phyloP scores from a whole-genome alignment of 2,797 vertebrate genomes.

The Prunella strophiata region DNA sequence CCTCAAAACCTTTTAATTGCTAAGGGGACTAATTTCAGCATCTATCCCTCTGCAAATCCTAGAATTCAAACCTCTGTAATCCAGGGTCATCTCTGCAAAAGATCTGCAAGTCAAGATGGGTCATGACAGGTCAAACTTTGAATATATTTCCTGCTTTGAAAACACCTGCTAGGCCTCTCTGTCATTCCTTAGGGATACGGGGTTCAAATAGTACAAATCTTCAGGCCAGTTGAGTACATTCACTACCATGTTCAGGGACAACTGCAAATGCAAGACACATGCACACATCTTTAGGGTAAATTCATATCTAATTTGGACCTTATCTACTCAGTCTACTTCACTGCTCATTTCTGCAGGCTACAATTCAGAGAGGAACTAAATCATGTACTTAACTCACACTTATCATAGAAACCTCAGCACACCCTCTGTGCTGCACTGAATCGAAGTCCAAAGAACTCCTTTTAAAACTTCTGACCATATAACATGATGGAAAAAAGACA shows the following conservation, averaged over 20 bases:
- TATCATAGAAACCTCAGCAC: neutral
- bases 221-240: neutral
- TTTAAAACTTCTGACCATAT: neutral
- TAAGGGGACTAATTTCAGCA: neutral
- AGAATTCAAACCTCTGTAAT: neutral
- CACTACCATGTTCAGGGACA: neutral
- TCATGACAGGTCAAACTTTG: neutral
- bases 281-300: neutral
- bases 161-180: neutral
- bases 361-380: neutral
- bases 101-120: neutral
- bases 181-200: neutral
- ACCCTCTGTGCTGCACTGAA: neutral
- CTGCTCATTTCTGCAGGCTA: neutral
- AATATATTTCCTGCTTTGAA: neutral
- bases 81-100: neutral
- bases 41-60: neutral
- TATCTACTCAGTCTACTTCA: neutral
- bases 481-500: neutral
- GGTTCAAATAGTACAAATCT: neutral
- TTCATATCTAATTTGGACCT: neutral
- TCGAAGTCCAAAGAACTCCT: neutral
- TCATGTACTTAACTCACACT: neutral
- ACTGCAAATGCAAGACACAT: neutral
- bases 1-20: neutral